Evolutionary conservation across 1,140 invertebrate genomes (phyloP).

Genomic region (Drosophila sp.): DNA sequence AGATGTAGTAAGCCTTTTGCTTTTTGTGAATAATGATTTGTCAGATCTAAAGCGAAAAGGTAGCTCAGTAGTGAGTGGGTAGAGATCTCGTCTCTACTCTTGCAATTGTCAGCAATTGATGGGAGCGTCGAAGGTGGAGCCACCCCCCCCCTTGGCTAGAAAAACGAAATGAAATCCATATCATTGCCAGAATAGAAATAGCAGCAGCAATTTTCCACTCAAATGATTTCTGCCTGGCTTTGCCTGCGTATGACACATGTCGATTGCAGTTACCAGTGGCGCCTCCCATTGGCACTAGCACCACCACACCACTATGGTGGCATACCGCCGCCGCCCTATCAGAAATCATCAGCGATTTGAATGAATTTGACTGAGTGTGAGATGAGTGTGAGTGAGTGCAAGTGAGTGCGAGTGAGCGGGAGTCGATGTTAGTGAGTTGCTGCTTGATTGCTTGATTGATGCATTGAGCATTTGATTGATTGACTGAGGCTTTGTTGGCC

Average conservation of each 20-base stretch:
- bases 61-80: not conserved
- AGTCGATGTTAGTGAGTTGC: conserved; percentile 37
- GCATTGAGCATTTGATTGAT: conserved; percentile 53
- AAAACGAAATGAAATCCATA: conserved; percentile 56
- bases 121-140: conserved; percentile 18
- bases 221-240: conserved; percentile 44
- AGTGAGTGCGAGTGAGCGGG: conserved; percentile 39
- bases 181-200: conserved; percentile 56
- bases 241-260: conserved; percentile 71
- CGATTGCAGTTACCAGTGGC: conserved; percentile 56
- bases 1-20: conserved; percentile 13
- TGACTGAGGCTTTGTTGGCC: conserved; percentile 51
- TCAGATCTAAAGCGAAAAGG: conserved; percentile 34
- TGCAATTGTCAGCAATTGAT: conserved; percentile 74
- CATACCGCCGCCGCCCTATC: conserved; percentile 12
- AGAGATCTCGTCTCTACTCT: conserved; percentile 25
- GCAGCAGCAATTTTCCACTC: conserved; percentile 70
- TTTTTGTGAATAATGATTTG: conserved; percentile 48
- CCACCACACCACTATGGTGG: conserved; percentile 22
- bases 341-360: conserved; percentile 39
- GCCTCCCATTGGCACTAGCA: conserved; percentile 41
- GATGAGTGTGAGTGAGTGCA: conserved; percentile 62
- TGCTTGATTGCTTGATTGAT: conserved; percentile 55
- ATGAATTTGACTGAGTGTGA: conserved; percentile 37
- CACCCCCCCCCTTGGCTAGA: not conserved